phyloP scores from a whole-genome alignment of 2,797 vertebrate species.

The Adrianichthys oophorus region DNA sequence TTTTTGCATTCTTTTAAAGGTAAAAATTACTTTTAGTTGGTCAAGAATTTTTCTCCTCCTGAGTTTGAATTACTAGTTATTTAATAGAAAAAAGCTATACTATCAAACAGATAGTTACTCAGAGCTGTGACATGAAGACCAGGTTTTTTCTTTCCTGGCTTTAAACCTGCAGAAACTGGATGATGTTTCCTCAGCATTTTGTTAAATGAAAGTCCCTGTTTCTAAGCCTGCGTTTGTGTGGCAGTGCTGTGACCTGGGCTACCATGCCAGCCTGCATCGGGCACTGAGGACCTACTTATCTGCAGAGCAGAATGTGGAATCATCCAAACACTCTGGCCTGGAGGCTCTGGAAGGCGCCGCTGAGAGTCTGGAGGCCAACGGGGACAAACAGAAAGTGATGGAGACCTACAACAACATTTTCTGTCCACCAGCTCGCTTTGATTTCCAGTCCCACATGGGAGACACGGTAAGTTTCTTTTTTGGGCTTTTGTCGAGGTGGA shows the following conservation, averaged over 20 bases:
- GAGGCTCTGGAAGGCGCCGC: conserved; percentile 91
- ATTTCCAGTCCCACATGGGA: conserved; percentile 99
- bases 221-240: conserved; percentile 6
- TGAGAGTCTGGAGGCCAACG: conserved; percentile 92
- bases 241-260: conserved; percentile 98
- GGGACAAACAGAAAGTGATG: conserved; percentile 97
- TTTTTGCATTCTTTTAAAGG: no score
- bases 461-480: conserved; percentile 82
- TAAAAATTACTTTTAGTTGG: no score
- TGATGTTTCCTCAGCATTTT: neutral
- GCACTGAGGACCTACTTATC: conserved; percentile 96
- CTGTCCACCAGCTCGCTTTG: conserved; percentile 95
- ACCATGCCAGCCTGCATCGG: conserved; percentile 94
- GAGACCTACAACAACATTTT: conserved; percentile 98
- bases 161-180: neutral
- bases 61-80: no score
- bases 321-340: conserved; percentile 91
- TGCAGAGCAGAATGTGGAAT: conserved; percentile 92
- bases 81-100: no score
- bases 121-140: no score
- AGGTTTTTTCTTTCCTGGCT: neutral
- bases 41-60: no score
- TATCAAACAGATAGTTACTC: no score
- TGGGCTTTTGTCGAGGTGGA: neutral
- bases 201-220: neutral